A percentile compares a stretch with the other conserved stretches of the same genome.
phyloP scores from a whole-genome alignment of 2,113 vertebrate species.

The Ctenodactylus gundi region DNA sequence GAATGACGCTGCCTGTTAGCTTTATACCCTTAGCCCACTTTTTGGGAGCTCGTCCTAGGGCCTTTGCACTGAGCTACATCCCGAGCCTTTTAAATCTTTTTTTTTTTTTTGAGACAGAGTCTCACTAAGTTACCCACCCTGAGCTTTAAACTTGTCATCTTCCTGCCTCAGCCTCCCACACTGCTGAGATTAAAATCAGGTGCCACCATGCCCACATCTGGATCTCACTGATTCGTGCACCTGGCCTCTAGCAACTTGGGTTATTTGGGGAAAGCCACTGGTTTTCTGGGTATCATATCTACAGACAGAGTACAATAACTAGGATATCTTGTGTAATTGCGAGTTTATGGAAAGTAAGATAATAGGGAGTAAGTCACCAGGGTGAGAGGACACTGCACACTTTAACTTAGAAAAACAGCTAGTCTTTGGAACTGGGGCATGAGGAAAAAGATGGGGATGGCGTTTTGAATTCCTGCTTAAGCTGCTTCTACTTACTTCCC shows the following conservation, averaged over 20 bases:
- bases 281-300: slow-evolving; percentile 2
- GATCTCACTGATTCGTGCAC: neutral
- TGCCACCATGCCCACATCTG: too few species aligned
- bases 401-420: slow-evolving; percentile 6
- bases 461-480: neutral
- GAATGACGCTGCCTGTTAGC: too few species aligned
- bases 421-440: neutral
- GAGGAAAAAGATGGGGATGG: neutral
- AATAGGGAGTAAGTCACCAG: neutral
- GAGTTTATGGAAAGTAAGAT: neutral
- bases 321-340: neutral
- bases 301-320: neutral
- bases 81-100: neutral
- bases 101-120: too few species aligned
- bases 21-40: too few species aligned
- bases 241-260: neutral
- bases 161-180: too few species aligned
- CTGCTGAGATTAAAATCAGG: too few species aligned
- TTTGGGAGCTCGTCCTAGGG: neutral
- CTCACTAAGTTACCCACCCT: too few species aligned
- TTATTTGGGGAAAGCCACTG: neutral
- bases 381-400: neutral
- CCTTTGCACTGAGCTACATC: neutral
- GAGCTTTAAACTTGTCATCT: too few species aligned
- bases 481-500: neutral